A percentile compares a stretch with the other conserved stretches of the same genome.
These are phyloP conservation scores for Oncopeltus fasciatus DNA, from an alignment of 1,140 invertebrate genomes.

Conservation along the genomic window DNA sequence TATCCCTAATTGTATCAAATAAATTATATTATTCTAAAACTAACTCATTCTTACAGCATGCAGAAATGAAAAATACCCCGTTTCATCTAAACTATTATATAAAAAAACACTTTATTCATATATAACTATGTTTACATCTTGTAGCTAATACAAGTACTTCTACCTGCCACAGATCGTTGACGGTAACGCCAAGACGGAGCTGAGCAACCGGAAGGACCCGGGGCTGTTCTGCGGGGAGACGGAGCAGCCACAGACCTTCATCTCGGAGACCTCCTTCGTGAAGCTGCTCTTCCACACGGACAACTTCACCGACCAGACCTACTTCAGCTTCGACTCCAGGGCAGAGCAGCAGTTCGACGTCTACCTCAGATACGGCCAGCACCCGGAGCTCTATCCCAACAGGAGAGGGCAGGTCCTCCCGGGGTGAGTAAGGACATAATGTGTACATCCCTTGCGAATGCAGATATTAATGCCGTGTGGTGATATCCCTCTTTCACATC, in stretches of 20 bases:
- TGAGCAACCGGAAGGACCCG: slow-evolving; percentile 68
- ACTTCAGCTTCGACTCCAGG: slow-evolving; percentile 58
- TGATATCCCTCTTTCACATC: too few species aligned
- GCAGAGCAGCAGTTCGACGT: slow-evolving; percentile 81
- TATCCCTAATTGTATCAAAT: too few species aligned
- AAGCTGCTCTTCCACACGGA: slow-evolving; percentile 79
- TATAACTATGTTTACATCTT: too few species aligned
- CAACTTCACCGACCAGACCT: slow-evolving; percentile 81
- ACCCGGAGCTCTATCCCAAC: slow-evolving; percentile 82
- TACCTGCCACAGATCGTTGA: slow-evolving; percentile 55
- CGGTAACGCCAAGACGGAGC: slow-evolving; percentile 70
- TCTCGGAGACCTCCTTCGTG: slow-evolving; percentile 83
- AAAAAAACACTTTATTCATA: too few species aligned
- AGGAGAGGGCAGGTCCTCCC: slow-evolving; percentile 67
- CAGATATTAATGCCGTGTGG: too few species aligned
- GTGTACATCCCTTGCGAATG: too few species aligned
- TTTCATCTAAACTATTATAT: too few species aligned
- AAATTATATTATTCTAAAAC: too few species aligned
- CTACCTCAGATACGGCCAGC: slow-evolving; percentile 74
- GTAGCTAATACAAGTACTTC: too few species aligned
- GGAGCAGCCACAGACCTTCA: slow-evolving; percentile 83
- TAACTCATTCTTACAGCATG: too few species aligned
- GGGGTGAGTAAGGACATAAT: slow-evolving; percentile 48
- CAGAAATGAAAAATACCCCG: too few species aligned
- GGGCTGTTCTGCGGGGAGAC: slow-evolving; percentile 84